Evolutionary conservation across 1,140 invertebrate genomes (phyloP), one percentile per base, ranked within the genome.

Genomic region (Armadillidium nasatum): DNA sequence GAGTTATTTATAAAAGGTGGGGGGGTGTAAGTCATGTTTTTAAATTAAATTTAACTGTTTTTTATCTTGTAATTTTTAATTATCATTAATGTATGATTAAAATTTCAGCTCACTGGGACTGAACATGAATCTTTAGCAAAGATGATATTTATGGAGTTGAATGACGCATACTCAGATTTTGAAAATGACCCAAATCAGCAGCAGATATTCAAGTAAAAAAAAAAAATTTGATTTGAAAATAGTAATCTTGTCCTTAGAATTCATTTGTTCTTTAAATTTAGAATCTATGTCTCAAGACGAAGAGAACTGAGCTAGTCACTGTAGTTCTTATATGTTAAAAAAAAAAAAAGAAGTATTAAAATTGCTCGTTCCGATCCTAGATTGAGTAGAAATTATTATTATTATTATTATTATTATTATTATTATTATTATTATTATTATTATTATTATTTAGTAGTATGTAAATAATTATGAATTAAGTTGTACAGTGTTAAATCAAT

Each of bases 91-190:
- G 6, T 33, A 33, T 19, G 19, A 13, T 75, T 68, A 72, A 68
- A 76, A 76, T 89, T 89, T n/a, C 86, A 95, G 94, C 92, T 95
- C 90, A 89, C 91, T 80, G 94, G 94, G 46, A 94, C 93, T 0
- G 88, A 89, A 45, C 93, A 96, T 83, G 94, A 96, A 85, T 90
- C 91, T 81, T 87, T 99, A 83, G 97, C 98, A 11, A 97, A 96
- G 86, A 85, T 97, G 83, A 96, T 99, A 83, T 99, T 99, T 86
- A 97, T 98, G 90, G 97, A 99, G 87, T 86, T 99, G 79, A 99
- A 98, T 86, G 97, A 98, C 84, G 96, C 97, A 11, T 99, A 97
- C 96, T 92, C 91, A 80, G 93, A 96, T 83, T 99, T 99, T 85
- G 96, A 99, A 85, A 94, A 94, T 82, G 92, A 94, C 84, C 87